Conservation (phyloP, 1,140 invertebrate genomes). For the Drosophila elegans region DNA sequence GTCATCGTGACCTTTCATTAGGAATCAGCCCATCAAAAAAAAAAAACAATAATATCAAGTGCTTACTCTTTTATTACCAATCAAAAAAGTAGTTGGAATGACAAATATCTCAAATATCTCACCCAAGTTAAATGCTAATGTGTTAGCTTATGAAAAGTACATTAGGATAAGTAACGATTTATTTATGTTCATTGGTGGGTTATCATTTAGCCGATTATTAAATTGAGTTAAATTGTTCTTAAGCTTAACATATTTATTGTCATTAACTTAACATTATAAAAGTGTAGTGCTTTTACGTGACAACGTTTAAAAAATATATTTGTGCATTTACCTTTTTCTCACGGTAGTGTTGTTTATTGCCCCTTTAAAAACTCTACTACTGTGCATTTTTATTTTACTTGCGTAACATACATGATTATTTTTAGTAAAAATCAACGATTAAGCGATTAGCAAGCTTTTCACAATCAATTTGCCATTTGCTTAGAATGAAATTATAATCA, state of each 20-base stretch:
- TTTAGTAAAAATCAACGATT: neutral
- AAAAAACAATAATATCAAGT: neutral
- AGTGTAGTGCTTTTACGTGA: too few relatives aligned
- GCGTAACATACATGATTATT: constrained; percentile 1
- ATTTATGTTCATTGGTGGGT: neutral
- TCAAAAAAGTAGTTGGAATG: neutral
- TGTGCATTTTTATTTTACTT: neutral
- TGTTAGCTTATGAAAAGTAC: too few relatives aligned
- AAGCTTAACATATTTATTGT: too few relatives aligned
- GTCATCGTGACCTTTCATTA: constrained; percentile 37
- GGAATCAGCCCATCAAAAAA: constrained; percentile 2
- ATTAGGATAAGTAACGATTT: neutral
- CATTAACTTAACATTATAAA: too few relatives aligned
- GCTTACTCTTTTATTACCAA: neutral
- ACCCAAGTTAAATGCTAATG: neutral
- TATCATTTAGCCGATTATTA: too few relatives aligned
- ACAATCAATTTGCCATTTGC: neutral
- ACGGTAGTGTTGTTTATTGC: too few relatives aligned
- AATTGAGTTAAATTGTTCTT: neutral
- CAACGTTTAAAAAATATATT: too few relatives aligned
- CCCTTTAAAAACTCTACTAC: too few relatives aligned
- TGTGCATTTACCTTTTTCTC: neutral
- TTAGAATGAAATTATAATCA: neutral
- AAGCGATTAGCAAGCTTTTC: neutral
- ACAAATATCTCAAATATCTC: neutral